phyloP scores from a whole-genome alignment of 35 echinoderm and acorn worm genomes.

The Amphiura filiformis region DNA sequence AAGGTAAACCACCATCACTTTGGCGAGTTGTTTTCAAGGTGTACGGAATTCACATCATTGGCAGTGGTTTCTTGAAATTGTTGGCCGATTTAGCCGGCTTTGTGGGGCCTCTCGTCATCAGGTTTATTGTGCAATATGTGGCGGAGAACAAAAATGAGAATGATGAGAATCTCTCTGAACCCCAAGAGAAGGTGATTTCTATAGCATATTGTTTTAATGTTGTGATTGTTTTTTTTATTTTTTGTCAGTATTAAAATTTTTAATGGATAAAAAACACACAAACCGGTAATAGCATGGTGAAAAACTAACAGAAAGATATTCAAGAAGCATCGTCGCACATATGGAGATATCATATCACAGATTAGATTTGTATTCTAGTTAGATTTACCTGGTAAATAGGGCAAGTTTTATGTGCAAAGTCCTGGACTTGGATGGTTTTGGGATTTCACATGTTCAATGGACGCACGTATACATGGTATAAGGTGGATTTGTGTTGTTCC shows the following conservation, averaged over 20 bases:
- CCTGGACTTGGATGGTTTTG: too few species aligned
- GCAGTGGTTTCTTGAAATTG: conserved; percentile 45
- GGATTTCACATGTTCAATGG: too few species aligned
- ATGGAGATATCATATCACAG: too few species aligned
- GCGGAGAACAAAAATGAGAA: background rate
- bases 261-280: too few species aligned
- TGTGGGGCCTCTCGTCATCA: conserved; percentile 67
- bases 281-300: too few species aligned
- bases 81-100: conserved; percentile 55
- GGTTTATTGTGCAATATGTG: conserved; percentile 53
- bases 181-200: background rate
- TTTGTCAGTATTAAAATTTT: background rate
- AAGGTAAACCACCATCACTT: background rate
- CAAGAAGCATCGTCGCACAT: too few species aligned
- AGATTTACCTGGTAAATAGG: too few species aligned
- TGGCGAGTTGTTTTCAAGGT: background rate
- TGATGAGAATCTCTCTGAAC: conserved; percentile 10
- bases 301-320: too few species aligned
- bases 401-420: too few species aligned
- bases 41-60: background rate
- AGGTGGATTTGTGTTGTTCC: too few species aligned
- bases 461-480: too few species aligned
- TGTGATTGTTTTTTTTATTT: background rate
- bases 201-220: background rate
- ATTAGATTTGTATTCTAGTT: too few species aligned